These are phyloP conservation scores for Acanthosepion pharaonis DNA, from an alignment of 2,888 invertebrate species.

Conservation along the genomic window DNA sequence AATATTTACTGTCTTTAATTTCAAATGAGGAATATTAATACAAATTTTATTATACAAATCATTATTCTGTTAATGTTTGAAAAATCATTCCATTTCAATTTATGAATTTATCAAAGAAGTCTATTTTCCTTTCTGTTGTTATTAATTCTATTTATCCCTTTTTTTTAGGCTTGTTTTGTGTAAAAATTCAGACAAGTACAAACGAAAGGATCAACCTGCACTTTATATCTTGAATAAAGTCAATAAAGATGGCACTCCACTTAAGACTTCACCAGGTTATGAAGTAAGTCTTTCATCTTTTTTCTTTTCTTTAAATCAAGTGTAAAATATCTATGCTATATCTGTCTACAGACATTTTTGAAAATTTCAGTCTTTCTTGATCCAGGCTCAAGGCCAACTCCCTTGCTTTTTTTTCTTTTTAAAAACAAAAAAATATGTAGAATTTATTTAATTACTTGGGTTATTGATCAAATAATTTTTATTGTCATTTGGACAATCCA, in stretches of 20 bases:
- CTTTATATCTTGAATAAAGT: slow-evolving; percentile 73
- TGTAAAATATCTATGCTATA: background rate
- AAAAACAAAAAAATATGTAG: background rate
- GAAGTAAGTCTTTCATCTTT: slow-evolving; percentile 65
- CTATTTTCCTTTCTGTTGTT: background rate
- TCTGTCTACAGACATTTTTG: background rate
- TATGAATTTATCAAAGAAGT: background rate
- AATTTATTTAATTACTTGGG: too few relatives aligned
- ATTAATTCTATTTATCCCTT: slow-evolving; percentile 22
- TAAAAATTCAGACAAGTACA: slow-evolving; percentile 59
- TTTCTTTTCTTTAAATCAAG: background rate
- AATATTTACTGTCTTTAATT: too few relatives aligned
- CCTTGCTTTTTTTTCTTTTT: background rate
- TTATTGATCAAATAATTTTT: too few relatives aligned
- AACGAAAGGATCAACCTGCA: slow-evolving; percentile 62
- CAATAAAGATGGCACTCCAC: slow-evolving; percentile 70
- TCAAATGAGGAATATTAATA: too few relatives aligned
- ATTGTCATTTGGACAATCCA: too few relatives aligned
- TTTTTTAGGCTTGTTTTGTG: slow-evolving; percentile 66
- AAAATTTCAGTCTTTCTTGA: background rate
- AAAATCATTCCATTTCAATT: background rate
- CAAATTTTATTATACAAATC: too few relatives aligned
- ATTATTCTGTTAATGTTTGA: too few relatives aligned
- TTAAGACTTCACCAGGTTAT: slow-evolving; percentile 73
- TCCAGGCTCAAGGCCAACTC: background rate